phyloP scores from a whole-genome alignment of 2,888 invertebrate species.

The Clusia tigrina region DNA sequence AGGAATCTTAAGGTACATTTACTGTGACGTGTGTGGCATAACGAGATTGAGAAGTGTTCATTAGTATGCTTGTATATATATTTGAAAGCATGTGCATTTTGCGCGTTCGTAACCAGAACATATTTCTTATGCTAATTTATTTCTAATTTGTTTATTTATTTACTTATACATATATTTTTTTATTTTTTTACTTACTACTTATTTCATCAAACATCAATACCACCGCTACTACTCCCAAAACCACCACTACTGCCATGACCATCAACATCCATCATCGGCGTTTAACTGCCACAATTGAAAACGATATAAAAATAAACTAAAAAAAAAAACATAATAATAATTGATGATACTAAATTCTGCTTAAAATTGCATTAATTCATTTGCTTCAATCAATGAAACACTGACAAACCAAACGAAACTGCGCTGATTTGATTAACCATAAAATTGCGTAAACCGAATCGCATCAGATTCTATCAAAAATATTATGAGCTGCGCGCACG shows the following conservation, averaged over 20 bases:
- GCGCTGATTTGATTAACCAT: not conserved
- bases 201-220: slow-evolving; percentile 5
- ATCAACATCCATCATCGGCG: no score
- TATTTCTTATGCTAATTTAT: no score
- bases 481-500: slow-evolving; percentile 87
- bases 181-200: not conserved
- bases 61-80: no score
- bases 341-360: slow-evolving; percentile 16
- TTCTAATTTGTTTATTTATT: slow-evolving; percentile 5
- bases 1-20: no score
- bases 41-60: no score
- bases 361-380: slow-evolving; percentile 13
- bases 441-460: no score
- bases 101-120: no score
- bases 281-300: no score
- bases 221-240: not conserved
- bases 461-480: slow-evolving; percentile 83
- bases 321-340: slow-evolving; percentile 8
- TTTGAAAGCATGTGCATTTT: no score
- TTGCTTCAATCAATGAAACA: no score
- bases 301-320: no score
- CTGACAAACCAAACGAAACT: not conserved
- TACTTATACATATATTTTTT: not conserved
- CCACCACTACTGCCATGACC: not conserved
- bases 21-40: no score